Base-by-base conservation (phyloP, 1,140 invertebrate genomes). In the Pseudomyrmex pallidus region DNA sequence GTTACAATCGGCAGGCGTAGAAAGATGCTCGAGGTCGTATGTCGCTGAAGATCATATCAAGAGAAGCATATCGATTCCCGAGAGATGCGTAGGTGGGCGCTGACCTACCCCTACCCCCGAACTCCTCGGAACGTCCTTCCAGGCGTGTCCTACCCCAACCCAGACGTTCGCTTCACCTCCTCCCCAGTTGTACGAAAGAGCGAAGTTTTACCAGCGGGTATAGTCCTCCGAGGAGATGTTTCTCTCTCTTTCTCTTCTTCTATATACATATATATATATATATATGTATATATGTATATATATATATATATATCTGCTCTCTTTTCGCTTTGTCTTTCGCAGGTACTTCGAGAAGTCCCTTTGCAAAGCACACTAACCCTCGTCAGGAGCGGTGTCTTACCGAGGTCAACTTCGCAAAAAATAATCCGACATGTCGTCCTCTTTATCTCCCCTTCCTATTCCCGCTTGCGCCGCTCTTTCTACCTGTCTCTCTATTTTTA, bases 91-190 rank as follows among this genome's bases (percentile, higher is more conserved):
- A 90, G 90, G 89, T 92, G 90, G 91, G 77, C 91, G 93, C 93
- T 93, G 93, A 93, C 93, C 92, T 93, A 93, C 89, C 86, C 91
- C 91, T 92, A 92, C 90, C 90, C 84, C 57, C 50, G 83, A 13
- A 13, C 50, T 13, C 90, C 90, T 91, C 85, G 87, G 84, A 44
- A 86, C 89, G 87, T 92, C 90, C 91, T 92, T 92, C 70, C 88
- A 72, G 86, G 84, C 85, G 74, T 89, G 91, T 91, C 91, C 92
- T 92, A 93, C 89, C 92, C 91, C 91, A 93, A 92, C 87, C 87
- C 78, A 91, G 85, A 88, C 89, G 90, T 90, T 84, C 84, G 87
- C 90, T 90, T 66, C 90, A 68, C 62, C 84, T 70, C 64, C 86
- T 87, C 62, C 44, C 72, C 74, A 52, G n/a, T 20, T 57, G 54